phyloP scores from a whole-genome alignment of 2,888 invertebrate species.

The Lomographa bimaculata region DNA sequence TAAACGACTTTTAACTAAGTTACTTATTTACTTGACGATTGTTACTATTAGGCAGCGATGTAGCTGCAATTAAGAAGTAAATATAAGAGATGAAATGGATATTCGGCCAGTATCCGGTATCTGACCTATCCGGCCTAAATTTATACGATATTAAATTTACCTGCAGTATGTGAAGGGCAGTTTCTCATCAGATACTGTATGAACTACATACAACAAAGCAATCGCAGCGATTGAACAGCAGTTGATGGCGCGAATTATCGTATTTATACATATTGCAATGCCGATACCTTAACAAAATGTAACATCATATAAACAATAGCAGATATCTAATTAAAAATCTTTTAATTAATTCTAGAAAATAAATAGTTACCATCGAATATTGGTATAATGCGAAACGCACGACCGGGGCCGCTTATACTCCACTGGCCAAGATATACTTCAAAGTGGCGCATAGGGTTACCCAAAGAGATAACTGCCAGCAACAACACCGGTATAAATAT shows the following conservation, averaged over 20 bases:
- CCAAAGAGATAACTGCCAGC: conserved; percentile 50
- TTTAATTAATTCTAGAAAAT: neutral
- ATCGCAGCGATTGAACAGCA: conserved; percentile 65
- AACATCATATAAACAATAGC: too few species aligned
- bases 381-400: conserved; percentile 70
- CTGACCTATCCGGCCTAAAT: too few species aligned
- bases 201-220: conserved; percentile 54
- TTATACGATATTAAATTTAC: too few species aligned
- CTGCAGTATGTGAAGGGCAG: conserved; percentile 72
- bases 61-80: too few species aligned
- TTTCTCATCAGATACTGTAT: conserved; percentile 54
- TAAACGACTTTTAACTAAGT: too few species aligned
- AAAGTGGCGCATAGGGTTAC: conserved; percentile 71
- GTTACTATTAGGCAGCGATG: too few species aligned
- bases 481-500: conserved; percentile 56
- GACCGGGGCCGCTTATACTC: conserved; percentile 75
- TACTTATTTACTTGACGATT: too few species aligned
- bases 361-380: conserved; percentile 59
- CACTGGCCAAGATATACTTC: conserved; percentile 76
- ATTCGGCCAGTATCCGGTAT: too few species aligned
- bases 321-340: too few species aligned
- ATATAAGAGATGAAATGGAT: too few species aligned
- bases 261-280: conserved; percentile 68
- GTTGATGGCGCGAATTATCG: conserved; percentile 64
- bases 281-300: conserved; percentile 62